These are phyloP conservation scores for Eristalis pertinax DNA, from an alignment of 2,888 invertebrate genomes.

Conservation along the genomic window DNA sequence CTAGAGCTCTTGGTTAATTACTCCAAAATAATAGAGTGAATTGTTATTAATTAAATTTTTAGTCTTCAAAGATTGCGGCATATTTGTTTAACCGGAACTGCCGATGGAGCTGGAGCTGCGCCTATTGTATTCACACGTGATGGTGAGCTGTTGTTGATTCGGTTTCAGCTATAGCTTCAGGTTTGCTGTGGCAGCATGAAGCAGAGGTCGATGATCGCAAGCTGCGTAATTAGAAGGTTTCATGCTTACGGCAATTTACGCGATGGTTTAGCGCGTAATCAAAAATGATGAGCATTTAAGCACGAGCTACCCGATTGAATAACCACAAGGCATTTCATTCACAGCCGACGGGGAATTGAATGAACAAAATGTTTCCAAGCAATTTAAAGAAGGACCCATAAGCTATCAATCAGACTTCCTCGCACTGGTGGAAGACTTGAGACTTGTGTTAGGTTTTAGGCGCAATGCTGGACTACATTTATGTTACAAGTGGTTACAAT, in stretches of 20 bases:
- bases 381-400: no score
- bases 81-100: conserved; percentile 30
- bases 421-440: no score
- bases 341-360: neutral
- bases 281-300: neutral
- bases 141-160: neutral
- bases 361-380: no score
- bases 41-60: conserved; percentile 34
- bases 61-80: conserved; percentile 17
- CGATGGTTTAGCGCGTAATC: neutral
- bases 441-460: no score
- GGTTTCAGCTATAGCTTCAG: neutral
- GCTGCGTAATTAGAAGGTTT: neutral
- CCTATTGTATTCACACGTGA: conserved; percentile 2
- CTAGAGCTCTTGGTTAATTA: conserved; percentile 19
- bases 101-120: neutral
- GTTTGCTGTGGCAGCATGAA: neutral
- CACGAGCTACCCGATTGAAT: neutral
- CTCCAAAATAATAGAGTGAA: conserved; percentile 17
- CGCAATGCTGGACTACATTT: no score
- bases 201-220: conserved; percentile 10
- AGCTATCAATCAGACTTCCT: no score
- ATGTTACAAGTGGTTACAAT: no score
- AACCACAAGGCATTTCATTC: neutral
- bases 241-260: conserved; percentile 2